phyloP scores from a whole-genome alignment of 2,797 vertebrate genomes.

The Syndactyla subalaris region DNA sequence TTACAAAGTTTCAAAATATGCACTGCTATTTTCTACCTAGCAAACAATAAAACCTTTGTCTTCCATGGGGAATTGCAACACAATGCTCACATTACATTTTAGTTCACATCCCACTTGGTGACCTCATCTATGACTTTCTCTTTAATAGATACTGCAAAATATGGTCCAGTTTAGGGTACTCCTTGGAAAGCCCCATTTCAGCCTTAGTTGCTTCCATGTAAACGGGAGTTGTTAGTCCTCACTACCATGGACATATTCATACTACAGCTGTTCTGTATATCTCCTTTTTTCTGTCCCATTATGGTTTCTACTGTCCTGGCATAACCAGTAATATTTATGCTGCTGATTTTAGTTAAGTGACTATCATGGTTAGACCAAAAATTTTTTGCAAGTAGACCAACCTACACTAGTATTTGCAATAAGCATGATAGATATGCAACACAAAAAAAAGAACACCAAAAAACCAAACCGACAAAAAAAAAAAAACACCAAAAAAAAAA shows the following conservation, averaged over 20 bases:
- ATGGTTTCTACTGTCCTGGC: not conserved
- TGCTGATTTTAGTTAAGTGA: not conserved
- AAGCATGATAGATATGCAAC: not conserved
- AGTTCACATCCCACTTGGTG: not conserved
- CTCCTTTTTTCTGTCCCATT: not conserved
- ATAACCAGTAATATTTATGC: not conserved
- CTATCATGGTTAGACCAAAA: not conserved
- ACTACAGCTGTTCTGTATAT: rapidly evolving
- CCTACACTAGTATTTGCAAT: not conserved
- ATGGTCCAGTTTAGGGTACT: not conserved
- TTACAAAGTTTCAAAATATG: not conserved
- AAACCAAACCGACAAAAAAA: too few relatives aligned
- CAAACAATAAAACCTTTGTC: not conserved
- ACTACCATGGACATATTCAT: not conserved
- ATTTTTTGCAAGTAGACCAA: not conserved
- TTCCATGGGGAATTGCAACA: not conserved
- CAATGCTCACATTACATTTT: not conserved
- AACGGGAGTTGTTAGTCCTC: not conserved
- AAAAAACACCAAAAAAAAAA: too few relatives aligned
- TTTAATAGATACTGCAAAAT: not conserved
- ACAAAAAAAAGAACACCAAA: not conserved
- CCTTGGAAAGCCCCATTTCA: not conserved
- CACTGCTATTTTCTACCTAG: not conserved
- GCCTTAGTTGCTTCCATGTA: not conserved
- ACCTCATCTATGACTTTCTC: not conserved